A percentile compares a stretch with the other conserved stretches of the same genome.
phyloP scores from a whole-genome alignment of 2,888 invertebrate species.

The Zygothrica quintamaculata region DNA sequence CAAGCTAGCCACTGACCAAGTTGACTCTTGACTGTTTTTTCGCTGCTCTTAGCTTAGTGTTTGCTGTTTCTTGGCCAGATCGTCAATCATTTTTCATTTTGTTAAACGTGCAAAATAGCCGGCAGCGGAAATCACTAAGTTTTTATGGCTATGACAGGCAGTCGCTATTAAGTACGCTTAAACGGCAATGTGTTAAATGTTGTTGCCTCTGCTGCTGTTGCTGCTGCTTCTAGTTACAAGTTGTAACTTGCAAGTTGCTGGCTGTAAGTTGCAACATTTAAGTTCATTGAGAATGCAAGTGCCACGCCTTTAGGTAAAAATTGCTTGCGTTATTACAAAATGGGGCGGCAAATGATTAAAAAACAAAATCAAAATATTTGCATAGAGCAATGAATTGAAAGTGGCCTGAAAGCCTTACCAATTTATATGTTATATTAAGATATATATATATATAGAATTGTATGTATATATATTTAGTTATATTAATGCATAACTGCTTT shows the following conservation, averaged over 20 bases:
- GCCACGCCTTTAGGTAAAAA: conserved; percentile 33
- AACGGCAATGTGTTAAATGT: conserved; percentile 22
- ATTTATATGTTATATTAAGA: no score
- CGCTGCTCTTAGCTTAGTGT: background rate
- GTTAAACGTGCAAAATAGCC: conserved; percentile 71
- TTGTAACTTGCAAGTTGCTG: conserved; percentile 41
- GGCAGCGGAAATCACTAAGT: conserved; percentile 64
- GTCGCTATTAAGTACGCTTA: conserved; percentile 40
- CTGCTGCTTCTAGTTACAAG: background rate
- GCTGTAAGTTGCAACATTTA: conserved; percentile 40
- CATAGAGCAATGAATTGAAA: no score
- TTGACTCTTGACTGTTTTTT: no score
- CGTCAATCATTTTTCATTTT: conserved; percentile 72
- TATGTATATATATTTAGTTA: no score
- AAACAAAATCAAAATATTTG: conserved; percentile 9
- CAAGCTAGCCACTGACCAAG: no score
- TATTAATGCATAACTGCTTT: no score
- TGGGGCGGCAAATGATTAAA: conserved; percentile 16
- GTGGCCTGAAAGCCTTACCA: no score
- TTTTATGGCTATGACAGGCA: conserved; percentile 52
- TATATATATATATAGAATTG: no score
- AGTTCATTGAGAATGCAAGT: conserved; percentile 3
- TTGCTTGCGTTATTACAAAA: conserved; percentile 11
- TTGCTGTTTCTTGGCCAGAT: background rate
- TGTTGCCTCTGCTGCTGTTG: no score